phyloP scores from a whole-genome alignment of 1,140 invertebrate species.

The Bombus haemorrhoidalis region DNA sequence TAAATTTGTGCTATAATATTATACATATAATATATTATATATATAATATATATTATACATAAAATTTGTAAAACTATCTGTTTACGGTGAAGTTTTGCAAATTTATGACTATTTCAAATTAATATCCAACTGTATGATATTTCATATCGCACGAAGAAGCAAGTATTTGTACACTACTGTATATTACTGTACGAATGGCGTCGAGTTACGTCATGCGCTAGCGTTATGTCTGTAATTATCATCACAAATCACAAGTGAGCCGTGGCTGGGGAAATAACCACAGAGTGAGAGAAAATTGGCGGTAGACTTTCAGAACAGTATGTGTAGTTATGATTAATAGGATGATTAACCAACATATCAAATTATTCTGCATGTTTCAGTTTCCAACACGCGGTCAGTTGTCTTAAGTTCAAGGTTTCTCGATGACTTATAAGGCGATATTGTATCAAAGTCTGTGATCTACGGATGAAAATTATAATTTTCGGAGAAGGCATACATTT shows the following conservation, averaged over 20 bases:
- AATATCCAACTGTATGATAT: not conserved
- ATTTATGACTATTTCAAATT: not conserved
- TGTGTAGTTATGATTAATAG: not conserved
- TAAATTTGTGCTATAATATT: no score
- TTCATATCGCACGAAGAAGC: not conserved
- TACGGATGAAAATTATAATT: not conserved
- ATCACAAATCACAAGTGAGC: not conserved
- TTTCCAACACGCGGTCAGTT: not conserved
- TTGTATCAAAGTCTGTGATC: not conserved
- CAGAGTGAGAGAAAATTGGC: not conserved
- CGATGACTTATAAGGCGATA: no score
- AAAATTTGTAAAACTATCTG: not conserved
- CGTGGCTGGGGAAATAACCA: not conserved
- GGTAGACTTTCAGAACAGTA: not conserved
- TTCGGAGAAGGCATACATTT: not conserved
- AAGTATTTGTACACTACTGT: not conserved
- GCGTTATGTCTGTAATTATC: conserved; percentile 9
- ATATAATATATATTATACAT: no score
- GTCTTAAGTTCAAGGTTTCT: not conserved
- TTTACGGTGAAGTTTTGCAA: no score
- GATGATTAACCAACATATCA: not conserved
- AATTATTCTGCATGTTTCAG: not conserved
- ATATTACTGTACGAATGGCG: not conserved
- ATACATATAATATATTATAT: no score
- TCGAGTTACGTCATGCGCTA: not conserved